phyloP scores from a whole-genome alignment of 2,888 invertebrate genomes.

The Harpalus rufipes region DNA sequence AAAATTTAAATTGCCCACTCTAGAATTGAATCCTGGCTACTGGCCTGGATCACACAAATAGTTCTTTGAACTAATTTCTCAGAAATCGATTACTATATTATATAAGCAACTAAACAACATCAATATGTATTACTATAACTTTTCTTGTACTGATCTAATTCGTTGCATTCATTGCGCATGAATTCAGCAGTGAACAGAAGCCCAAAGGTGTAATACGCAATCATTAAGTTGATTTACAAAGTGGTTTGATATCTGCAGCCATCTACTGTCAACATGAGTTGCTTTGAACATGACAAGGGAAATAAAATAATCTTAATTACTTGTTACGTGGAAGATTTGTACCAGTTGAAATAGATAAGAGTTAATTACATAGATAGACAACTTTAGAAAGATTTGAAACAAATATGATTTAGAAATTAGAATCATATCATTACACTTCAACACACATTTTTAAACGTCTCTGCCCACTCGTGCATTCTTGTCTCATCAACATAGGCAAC shows the following conservation, averaged over 20 bases:
- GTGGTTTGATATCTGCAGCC: slow-evolving; percentile 41
- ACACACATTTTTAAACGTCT: no score
- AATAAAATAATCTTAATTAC: slow-evolving; percentile 47
- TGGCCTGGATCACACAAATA: no score
- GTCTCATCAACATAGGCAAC: no score
- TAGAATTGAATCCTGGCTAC: no score
- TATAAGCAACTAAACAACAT: background rate
- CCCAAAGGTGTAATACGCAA: slow-evolving; percentile 26
- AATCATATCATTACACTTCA: background rate
- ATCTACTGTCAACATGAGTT: slow-evolving; percentile 45
- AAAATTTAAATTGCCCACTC: no score
- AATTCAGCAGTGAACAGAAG: background rate
- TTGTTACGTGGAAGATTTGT: slow-evolving; percentile 20
- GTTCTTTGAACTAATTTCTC: no score
- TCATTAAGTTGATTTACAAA: slow-evolving; percentile 50
- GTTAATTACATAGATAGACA: background rate
- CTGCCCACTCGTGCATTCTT: no score
- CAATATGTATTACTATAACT: background rate
- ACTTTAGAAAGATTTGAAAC: background rate
- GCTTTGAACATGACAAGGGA: slow-evolving; percentile 24
- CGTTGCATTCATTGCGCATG: background rate
- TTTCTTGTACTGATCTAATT: background rate
- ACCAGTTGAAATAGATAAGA: background rate
- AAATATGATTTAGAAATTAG: slow-evolving; percentile 3
- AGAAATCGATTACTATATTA: no score